phyloP scores from a whole-genome alignment of 2,113 vertebrate genomes.

The Plecotus auritus region DNA sequence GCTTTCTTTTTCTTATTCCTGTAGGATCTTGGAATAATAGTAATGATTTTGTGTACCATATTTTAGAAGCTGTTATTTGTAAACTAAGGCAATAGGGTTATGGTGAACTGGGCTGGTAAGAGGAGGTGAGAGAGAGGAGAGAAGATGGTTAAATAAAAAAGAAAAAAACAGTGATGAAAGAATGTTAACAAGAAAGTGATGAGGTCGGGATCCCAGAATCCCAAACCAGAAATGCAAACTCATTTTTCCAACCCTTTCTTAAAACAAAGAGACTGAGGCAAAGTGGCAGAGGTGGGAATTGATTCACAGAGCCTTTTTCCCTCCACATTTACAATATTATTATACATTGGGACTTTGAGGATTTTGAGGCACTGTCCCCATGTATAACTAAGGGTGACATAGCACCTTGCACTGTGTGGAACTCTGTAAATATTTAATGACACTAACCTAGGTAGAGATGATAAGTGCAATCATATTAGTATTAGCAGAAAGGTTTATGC shows the following conservation, averaged over 20 bases:
- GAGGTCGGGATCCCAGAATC: neutral
- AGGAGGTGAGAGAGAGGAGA: neutral
- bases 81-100: neutral
- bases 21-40: neutral
- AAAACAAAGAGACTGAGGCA: neutral
- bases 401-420: neutral
- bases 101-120: neutral
- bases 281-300: neutral
- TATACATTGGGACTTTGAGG: neutral
- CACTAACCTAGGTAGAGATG: too few relatives aligned
- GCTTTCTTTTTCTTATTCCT: neutral
- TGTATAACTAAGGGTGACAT: neutral
- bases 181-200: neutral
- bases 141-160: neutral
- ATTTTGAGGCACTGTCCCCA: neutral
- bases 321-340: neutral
- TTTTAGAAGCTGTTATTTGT: neutral
- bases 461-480: neutral
- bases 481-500: neutral
- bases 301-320: neutral
- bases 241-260: neutral
- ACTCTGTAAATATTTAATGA: neutral
- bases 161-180: neutral
- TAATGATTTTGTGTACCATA: neutral
- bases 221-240: neutral